phyloP scores from a whole-genome alignment of 1,140 invertebrate genomes.

The Drosophila yakuba region DNA sequence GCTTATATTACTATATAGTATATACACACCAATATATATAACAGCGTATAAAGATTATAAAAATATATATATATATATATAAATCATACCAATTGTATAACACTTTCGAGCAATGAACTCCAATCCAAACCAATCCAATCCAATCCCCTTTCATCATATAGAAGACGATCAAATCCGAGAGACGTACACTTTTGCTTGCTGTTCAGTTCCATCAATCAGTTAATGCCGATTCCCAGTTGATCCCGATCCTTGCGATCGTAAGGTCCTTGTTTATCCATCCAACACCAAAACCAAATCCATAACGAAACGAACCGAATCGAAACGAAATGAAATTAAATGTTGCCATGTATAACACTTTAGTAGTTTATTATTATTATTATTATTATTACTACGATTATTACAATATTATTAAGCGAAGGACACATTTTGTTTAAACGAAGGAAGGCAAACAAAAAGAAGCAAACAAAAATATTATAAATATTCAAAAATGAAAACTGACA shows the following conservation, averaged over 20 bases:
- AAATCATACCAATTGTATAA: constrained; percentile 52
- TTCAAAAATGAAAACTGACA: constrained; percentile 75
- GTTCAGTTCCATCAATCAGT: constrained; percentile 34
- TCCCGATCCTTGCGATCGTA: constrained; percentile 48
- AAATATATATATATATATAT: constrained; percentile 41
- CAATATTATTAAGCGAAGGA: constrained; percentile 72
- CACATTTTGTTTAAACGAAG: constrained; percentile 65
- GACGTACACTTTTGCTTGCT: constrained; percentile 41
- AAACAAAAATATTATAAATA: constrained; percentile 79
- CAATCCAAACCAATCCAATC: not conserved
- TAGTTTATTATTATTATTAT: constrained; percentile 46
- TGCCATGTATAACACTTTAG: constrained; percentile 78
- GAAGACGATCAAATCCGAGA: constrained; percentile 6
- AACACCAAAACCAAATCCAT: constrained; percentile 10
- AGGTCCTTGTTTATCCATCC: constrained; percentile 41
- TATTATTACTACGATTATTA: constrained; percentile 60
- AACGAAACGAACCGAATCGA: constrained; percentile 14
- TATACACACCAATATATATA: constrained; percentile 60
- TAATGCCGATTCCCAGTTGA: not conserved
- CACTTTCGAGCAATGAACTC: constrained; percentile 21
- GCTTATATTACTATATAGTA: constrained; percentile 55
- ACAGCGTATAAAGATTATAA: constrained; percentile 47
- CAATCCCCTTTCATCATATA: constrained; percentile 7
- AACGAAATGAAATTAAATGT: constrained; percentile 61
- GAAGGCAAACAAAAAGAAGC: constrained; percentile 30